A percentile compares a stretch with the other conserved stretches of the same genome.
These are phyloP conservation scores for Etheostoma cragini DNA, from an alignment of 2,113 vertebrate genomes.

Conservation along the genomic window DNA sequence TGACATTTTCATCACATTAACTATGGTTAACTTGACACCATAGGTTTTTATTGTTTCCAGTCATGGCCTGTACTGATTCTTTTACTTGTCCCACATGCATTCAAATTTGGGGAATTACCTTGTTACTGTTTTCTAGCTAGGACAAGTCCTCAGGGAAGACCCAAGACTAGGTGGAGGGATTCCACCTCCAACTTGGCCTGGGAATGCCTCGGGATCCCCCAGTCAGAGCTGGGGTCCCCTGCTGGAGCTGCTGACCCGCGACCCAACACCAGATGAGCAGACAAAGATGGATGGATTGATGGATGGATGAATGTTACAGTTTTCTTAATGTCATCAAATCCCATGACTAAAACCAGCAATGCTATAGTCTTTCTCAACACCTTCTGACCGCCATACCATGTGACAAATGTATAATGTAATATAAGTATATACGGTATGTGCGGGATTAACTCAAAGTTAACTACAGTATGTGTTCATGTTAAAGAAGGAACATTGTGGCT, in stretches of 20 bases:
- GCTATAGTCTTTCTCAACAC: background rate
- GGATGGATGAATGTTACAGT: too few relatives aligned
- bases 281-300: too few relatives aligned
- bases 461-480: background rate
- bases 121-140: too few relatives aligned
- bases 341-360: background rate
- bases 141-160: too few relatives aligned
- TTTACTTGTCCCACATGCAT: background rate
- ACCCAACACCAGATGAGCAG: too few relatives aligned
- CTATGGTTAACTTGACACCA: slow-evolving; percentile 11
- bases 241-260: too few relatives aligned
- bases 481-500: background rate
- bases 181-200: too few relatives aligned
- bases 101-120: background rate
- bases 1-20: slow-evolving; percentile 1
- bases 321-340: background rate
- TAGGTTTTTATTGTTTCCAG: slow-evolving; percentile 5
- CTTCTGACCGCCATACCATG: background rate
- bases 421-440: too few relatives aligned
- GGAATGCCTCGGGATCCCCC: too few relatives aligned
- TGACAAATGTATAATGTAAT: background rate
- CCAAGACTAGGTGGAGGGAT: too few relatives aligned
- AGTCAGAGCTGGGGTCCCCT: too few relatives aligned
- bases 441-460: too few relatives aligned
- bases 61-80: background rate